Evolutionary conservation across 2,113 vertebrate genomes (phyloP).

Genomic region (Lamprologus tigripictilis): DNA sequence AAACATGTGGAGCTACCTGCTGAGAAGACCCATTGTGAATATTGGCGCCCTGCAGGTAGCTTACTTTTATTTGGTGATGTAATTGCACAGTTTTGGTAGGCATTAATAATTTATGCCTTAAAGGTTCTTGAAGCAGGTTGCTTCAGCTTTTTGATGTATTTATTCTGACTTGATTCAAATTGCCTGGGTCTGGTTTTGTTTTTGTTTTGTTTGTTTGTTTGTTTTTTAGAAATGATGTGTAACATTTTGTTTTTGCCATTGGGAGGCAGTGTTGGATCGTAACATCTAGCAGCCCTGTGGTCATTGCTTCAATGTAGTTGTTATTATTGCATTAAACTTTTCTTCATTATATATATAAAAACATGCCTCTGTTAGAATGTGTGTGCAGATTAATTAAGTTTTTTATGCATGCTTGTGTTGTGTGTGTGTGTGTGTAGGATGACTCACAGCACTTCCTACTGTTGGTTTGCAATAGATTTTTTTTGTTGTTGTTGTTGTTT

Average conservation of each 20-base stretch:
- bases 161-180: not conserved
- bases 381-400: not conserved
- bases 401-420: not conserved
- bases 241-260: not conserved
- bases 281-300: not conserved
- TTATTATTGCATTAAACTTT: not conserved
- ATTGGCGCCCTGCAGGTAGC: not conserved
- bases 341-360: not conserved
- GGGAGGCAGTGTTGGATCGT: slow-evolving; percentile 52
- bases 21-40: not conserved
- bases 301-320: not conserved
- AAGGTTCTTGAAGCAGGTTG: not conserved
- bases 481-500: not conserved
- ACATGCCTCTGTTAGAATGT: not conserved
- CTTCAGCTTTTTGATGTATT: not conserved
- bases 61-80: not conserved
- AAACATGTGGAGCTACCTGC: not conserved
- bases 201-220: not conserved
- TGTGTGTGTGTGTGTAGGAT: not conserved
- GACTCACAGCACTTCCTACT: not conserved
- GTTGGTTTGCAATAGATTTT: not conserved
- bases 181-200: not conserved
- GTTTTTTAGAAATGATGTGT: not conserved
- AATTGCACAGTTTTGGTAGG: not conserved
- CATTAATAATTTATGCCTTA: not conserved